phyloP scores from a whole-genome alignment of 1,140 invertebrate species.

The Mylabris phalerata region DNA sequence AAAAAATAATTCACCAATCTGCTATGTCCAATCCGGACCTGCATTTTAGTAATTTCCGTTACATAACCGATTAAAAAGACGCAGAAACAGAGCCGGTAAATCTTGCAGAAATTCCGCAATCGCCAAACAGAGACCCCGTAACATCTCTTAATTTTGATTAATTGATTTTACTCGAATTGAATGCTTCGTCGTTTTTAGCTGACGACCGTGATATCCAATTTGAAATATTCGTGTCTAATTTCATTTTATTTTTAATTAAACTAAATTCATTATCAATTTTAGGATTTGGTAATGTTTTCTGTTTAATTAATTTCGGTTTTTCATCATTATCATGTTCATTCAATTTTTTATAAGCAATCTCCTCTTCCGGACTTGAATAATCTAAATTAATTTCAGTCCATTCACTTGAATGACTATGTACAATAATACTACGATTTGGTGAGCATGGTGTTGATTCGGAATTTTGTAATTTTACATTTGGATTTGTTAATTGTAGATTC shows the following conservation, averaged over 20 bases:
- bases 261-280: conserved; percentile 26
- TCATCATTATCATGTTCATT: conserved; percentile 5
- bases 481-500: conserved; percentile 36
- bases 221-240: conserved; percentile 38
- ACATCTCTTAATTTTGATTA: too few relatives aligned
- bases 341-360: conserved; percentile 27
- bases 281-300: conserved; percentile 32
- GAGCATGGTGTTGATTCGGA: conserved; percentile 20
- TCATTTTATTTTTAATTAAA: conserved; percentile 31
- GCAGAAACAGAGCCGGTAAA: too few relatives aligned
- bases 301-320: conserved; percentile 30
- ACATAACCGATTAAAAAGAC: too few relatives aligned
- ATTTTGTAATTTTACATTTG: conserved; percentile 23
- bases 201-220: conserved; percentile 51
- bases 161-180: conserved; percentile 22
- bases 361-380: conserved; percentile 49
- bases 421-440: conserved; percentile 1
- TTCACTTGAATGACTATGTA: conserved; percentile 41
- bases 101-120: too few relatives aligned
- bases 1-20: too few relatives aligned
- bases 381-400: conserved; percentile 51
- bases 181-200: conserved; percentile 40
- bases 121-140: too few relatives aligned
- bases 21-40: too few relatives aligned
- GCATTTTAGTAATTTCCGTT: too few relatives aligned